Evolutionary conservation across 1,140 invertebrate genomes (phyloP).

Genomic region (Thaumatotibia leucotreta): DNA sequence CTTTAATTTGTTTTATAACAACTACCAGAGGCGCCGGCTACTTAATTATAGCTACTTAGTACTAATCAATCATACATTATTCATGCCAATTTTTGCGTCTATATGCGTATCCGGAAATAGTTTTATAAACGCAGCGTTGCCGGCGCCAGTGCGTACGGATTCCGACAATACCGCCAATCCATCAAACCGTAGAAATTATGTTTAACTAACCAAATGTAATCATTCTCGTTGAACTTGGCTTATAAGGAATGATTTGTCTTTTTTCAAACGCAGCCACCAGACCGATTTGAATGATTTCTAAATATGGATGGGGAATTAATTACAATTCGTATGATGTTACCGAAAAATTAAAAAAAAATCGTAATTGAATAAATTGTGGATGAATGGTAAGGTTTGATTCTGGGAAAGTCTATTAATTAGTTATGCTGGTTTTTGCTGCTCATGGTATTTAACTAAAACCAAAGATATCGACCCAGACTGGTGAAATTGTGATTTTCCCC

Average conservation of each 20-base stretch:
- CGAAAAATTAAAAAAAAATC: neutral
- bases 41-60: neutral
- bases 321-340: neutral
- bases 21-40: neutral
- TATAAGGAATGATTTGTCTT: neutral
- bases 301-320: neutral
- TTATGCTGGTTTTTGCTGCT: too few species aligned
- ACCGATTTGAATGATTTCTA: neutral
- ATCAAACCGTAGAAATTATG: conserved; percentile 9
- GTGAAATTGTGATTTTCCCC: too few species aligned
- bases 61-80: neutral
- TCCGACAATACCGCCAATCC: neutral
- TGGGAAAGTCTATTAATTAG: too few species aligned
- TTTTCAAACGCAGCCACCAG: neutral
- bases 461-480: too few species aligned
- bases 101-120: neutral
- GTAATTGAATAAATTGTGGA: neutral
- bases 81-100: neutral
- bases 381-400: neutral
- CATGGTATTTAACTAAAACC: too few species aligned
- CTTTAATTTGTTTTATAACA: neutral
- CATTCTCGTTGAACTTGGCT: neutral
- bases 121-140: neutral
- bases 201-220: conserved; percentile 1
- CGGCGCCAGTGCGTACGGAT: neutral